A percentile compares a stretch with the other conserved stretches of the same genome.
phyloP scores from a whole-genome alignment of 2,113 vertebrate species.

The Hystrix brachyura region DNA sequence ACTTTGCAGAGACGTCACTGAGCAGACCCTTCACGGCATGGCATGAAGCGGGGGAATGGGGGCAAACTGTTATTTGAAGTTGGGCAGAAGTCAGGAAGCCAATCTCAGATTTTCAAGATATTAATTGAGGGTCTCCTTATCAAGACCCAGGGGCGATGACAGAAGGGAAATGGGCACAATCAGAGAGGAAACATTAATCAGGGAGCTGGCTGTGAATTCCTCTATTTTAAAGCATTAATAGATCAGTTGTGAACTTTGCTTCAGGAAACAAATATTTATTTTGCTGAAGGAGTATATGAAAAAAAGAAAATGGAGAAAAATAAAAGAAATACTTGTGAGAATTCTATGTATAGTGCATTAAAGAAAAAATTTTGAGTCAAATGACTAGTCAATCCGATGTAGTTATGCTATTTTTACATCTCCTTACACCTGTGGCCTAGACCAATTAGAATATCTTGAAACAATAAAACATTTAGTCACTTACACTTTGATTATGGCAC shows the following conservation, averaged over 20 bases:
- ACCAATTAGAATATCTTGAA: constrained; percentile 42
- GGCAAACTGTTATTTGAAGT: neutral
- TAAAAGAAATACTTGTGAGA: neutral
- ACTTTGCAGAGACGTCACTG: neutral
- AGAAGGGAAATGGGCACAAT: constrained; percentile 11
- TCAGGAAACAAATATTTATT: constrained; percentile 49
- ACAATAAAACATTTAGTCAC: neutral
- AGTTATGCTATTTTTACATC: neutral
- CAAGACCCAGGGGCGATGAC: neutral
- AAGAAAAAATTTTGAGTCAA: neutral
- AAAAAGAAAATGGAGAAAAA: constrained; percentile 4
- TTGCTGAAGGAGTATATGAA: constrained; percentile 10
- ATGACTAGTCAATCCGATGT: neutral
- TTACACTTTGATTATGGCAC: neutral
- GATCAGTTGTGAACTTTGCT: neutral
- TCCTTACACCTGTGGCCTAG: neutral
- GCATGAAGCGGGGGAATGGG: too few relatives aligned
- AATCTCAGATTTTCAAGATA: neutral
- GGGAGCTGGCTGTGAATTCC: neutral
- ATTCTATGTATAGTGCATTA: neutral
- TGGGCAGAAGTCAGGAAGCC: neutral
- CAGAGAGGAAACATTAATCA: neutral
- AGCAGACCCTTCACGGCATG: neutral
- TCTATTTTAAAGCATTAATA: neutral
- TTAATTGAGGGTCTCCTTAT: neutral